Evolutionary conservation across 2,797 vertebrate species (phyloP), one percentile per base, ranked within the genome.

Genomic region (Centroberyx gerrardi): DNA sequence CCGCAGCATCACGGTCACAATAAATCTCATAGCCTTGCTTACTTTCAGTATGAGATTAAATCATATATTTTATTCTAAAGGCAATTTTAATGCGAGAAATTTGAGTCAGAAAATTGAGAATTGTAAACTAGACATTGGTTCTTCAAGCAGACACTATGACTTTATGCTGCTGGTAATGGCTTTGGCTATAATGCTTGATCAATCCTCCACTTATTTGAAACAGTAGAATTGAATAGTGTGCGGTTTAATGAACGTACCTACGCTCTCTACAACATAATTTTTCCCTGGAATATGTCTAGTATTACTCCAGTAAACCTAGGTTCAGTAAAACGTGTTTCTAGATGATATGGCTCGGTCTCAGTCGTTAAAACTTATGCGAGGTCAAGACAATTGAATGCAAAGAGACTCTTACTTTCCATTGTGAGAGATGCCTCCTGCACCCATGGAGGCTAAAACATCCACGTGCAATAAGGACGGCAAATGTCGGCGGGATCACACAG

Each of bases 381-480:
- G 49, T 58, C 51, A 46, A 54, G 2, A 83, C 17, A 31, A 65
- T 14, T 58, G 51, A 59, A 78, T 65, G 56, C 64, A 67, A 55
- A 22, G 77, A 68, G 9, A 87, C 88, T 83, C 89, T 83, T 86
- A 93, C 91, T 89, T 87, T 77, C 75, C 68, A 76, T 54, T 46
- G 58, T 31, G 54, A 52, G 27, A 61, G 68, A 52, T 18, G 60
- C 68, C 72, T 78, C 82, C 75, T 67, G 68, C 64, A 18, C 74
- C 78, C 87, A 48, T 3, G 69, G 70, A 83, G 42, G 67, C 53
- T 38, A 55, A 73, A 76, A 67, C 83, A 88, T 92, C 88, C 90
- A 78, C 79, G 68, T 80, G 82, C 69, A 42, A 7, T 18, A 48
- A 12, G 48, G 44, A n/a, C 12, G 60, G 46, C 48, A 18, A 17